Base-by-base conservation (phyloP, 2,113 vertebrate genomes). In the Gasterosteus nipponicus region DNA sequence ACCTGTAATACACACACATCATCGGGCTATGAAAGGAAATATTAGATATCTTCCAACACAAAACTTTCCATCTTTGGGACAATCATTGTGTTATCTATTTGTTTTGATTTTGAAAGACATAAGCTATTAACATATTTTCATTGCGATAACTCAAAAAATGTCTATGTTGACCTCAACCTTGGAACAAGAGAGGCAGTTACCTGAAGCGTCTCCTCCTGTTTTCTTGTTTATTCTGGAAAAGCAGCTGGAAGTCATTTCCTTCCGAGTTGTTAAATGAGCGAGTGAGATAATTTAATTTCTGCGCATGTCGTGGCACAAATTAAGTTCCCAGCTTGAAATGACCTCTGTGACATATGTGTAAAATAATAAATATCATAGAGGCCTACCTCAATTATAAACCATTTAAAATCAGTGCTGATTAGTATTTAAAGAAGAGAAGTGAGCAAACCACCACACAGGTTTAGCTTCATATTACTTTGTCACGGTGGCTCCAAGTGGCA, bases 251-350 rank as follows among this genome's bases (percentile, higher is more conserved):
- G 65, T 53, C 35, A 72, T 73, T 84, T 83, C 35, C 60, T 53
- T 74, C 18, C 11, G 41, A 83, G 49, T 58, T 51, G 62, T 64
- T 80, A 56, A 73, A 65, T 12, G 26, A 79, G 22, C 49, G 44
- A 58, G 69, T 56, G 58, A 68, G 76, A 77, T 79, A 71, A 87
- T 84, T 76, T 66, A 41, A 71, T 62, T 68, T 78, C 61, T 59
- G 41, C 47, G 68, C 3, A 10, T 75, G 53, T 29, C 39, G 44
- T 39, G 10, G 51, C 75, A n/a, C 26, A 47, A 67, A 67, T 31
- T 26, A 57, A 67, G 58, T 57, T 31, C 10, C 33, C 10, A 49
- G 19, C 60, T 63, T 38, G 46, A 29, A 68, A 58, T 66, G 29
- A 0, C 53, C 19, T 29, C 46, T 11, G 5, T 67, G 14, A 26